Base-by-base conservation (phyloP, 1,140 invertebrate species). In the Thalassaphorura encarpata region DNA sequence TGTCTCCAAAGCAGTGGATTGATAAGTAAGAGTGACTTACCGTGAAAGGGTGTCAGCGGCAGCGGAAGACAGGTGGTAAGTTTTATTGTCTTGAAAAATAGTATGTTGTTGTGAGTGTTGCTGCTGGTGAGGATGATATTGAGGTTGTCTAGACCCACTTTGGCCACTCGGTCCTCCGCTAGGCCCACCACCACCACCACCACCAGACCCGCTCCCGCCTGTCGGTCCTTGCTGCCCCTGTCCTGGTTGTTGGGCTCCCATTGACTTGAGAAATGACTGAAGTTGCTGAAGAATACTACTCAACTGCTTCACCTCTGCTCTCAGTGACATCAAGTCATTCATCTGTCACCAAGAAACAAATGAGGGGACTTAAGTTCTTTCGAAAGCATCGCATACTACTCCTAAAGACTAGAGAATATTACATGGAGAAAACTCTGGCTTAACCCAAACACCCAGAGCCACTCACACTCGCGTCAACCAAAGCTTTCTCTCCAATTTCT, bases 261-360 rank as follows among this genome's bases (percentile, higher is more conserved):
- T 50, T 23, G 54, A 42, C 27, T 65, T 65, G n/a, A 65, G 56
- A 51, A 65, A 65, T n/a, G 60, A 60, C 48, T 65, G 63, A 31
- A 65, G 52, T 53, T 65, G 63, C 39, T 60, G 63, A 26, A 65
- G 77, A 29, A 80, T 69, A 31, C 71, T 75, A 63, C 78, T 80
- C 46, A 84, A 64, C 60, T 82, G 78, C 63, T 83, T 83, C 57
- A 82, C 76, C 68, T 84, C 81, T 54, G 77, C 78, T 41, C 77
- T 73, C 52, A 83, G 67, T 19, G 77, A 77, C 40, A 79, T 69
- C 27, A 84, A 78, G 66, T 84, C 81, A 52, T 80, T 80, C 70
- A 81, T 79, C 76, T 83, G 73, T 68, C 70, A 58, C 66, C 8
- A 56, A 54, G 29, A 49, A 41, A 36, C 2, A 27, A 53, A 50